phyloP scores from a whole-genome alignment of 2,797 vertebrate genomes.

The Myotis daubentonii region DNA sequence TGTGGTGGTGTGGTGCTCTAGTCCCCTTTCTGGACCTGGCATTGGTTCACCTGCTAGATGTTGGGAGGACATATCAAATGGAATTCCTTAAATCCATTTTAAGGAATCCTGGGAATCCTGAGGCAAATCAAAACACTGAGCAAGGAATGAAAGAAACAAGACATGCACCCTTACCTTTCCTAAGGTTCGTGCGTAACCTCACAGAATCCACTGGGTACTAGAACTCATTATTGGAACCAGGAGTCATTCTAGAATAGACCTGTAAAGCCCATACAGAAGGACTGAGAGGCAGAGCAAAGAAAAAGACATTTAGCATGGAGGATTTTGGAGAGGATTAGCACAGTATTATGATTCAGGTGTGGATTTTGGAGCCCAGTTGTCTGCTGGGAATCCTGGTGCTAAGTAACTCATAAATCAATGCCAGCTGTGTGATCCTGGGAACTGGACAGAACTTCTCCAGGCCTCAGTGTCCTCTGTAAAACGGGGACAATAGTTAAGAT shows the following conservation, averaged over 20 bases:
- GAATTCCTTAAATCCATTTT: not conserved
- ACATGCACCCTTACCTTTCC: not conserved
- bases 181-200: not conserved
- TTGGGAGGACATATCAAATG: not conserved
- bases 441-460: not conserved
- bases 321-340: not conserved
- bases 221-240: slow-evolving; percentile 35
- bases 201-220: not conserved
- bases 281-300: not conserved
- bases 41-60: not conserved
- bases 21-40: not conserved
- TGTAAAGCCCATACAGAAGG: not conserved
- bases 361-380: not conserved
- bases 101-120: not conserved
- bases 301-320: not conserved
- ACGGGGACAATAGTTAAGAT: not conserved
- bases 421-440: not conserved
- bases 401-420: not conserved
- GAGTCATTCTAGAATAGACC: not conserved
- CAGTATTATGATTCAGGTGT: not conserved
- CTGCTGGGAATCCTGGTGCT: not conserved
- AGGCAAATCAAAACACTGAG: not conserved
- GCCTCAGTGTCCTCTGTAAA: not conserved
- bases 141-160: not conserved
- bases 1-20: not conserved